phyloP scores from a whole-genome alignment of 1,140 invertebrate genomes.

The Probaryconus sp. region DNA sequence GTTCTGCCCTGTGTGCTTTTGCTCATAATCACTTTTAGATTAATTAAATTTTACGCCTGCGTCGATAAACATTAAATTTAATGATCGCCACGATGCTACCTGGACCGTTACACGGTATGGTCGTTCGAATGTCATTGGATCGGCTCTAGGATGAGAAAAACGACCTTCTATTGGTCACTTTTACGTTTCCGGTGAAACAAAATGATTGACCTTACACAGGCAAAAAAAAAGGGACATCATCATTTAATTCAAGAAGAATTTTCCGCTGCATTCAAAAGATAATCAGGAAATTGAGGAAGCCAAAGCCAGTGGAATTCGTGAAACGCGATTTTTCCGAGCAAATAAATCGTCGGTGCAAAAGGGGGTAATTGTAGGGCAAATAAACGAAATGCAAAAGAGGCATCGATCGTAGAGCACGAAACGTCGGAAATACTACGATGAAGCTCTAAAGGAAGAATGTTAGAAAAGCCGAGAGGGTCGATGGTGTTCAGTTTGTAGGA shows the following conservation, averaged over 20 bases:
- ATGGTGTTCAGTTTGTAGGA: conserved; percentile 34
- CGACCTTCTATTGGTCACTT: no score
- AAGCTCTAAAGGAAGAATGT: conserved; percentile 21
- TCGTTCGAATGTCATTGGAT: conserved; percentile 33
- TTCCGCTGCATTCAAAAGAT: no score
- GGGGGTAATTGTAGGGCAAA: no score
- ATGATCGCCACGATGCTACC: conserved; percentile 61
- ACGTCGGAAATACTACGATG: conserved; percentile 35
- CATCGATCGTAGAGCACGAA: conserved; percentile 25
- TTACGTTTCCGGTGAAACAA: no score
- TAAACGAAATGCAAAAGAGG: conserved; percentile 15
- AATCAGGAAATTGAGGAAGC: no score
- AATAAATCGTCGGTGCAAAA: no score
- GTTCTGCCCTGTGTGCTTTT: conserved; percentile 66
- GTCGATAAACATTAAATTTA: conserved; percentile 78
- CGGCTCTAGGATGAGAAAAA: no score
- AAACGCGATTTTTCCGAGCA: no score
- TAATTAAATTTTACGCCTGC: conserved; percentile 78
- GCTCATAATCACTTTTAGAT: conserved; percentile 78
- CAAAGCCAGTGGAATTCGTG: no score
- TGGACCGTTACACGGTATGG: conserved; percentile 50
- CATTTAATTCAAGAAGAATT: no score
- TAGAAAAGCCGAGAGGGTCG: conserved; percentile 25
- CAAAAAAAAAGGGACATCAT: no score
- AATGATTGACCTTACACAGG: no score